Evolutionary conservation across 2,113 vertebrate genomes (phyloP).

Genomic region (Apistogramma diplotaenia): DNA sequence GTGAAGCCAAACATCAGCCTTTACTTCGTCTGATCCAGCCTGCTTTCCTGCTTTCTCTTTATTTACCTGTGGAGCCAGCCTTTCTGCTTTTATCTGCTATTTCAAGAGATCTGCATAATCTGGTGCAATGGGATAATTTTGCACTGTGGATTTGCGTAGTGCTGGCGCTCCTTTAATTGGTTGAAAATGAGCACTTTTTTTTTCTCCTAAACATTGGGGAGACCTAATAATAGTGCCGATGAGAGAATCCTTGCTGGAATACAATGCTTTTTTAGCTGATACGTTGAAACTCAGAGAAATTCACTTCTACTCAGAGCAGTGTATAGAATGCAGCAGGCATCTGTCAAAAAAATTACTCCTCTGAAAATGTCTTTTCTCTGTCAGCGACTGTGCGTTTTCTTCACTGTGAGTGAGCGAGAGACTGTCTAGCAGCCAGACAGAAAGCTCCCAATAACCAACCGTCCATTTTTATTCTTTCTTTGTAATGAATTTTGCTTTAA

Average conservation of each 20-base stretch:
- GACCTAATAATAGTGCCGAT: constrained; percentile 19
- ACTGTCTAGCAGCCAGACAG: constrained; percentile 8
- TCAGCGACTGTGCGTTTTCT: neutral
- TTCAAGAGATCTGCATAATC: constrained; percentile 8
- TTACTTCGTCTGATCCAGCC: neutral
- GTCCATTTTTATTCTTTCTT: neutral
- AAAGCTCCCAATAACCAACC: constrained; percentile 1
- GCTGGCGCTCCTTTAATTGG: constrained; percentile 36
- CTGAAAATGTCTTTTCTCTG: constrained; percentile 7
- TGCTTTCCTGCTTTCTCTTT: neutral
- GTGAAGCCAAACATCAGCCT: constrained; percentile 7
- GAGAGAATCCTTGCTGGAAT: constrained; percentile 15
- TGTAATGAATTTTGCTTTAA: neutral
- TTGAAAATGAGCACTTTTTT: constrained; percentile 14
- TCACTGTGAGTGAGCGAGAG: neutral
- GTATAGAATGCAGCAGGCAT: constrained; percentile 13
- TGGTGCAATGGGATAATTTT: neutral
- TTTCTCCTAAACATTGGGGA: neutral
- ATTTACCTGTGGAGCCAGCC: constrained; percentile 5
- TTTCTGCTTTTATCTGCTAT: neutral
- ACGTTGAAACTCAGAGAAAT: constrained; percentile 10
- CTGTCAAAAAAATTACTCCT: constrained; percentile 21
- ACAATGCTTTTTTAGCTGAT: constrained; percentile 30
- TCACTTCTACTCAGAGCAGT: neutral
- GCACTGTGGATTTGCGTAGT: constrained; percentile 17